These are phyloP conservation scores for Himalopsyche tibetana DNA, from an alignment of 2,888 invertebrate genomes.

Conservation along the genomic window DNA sequence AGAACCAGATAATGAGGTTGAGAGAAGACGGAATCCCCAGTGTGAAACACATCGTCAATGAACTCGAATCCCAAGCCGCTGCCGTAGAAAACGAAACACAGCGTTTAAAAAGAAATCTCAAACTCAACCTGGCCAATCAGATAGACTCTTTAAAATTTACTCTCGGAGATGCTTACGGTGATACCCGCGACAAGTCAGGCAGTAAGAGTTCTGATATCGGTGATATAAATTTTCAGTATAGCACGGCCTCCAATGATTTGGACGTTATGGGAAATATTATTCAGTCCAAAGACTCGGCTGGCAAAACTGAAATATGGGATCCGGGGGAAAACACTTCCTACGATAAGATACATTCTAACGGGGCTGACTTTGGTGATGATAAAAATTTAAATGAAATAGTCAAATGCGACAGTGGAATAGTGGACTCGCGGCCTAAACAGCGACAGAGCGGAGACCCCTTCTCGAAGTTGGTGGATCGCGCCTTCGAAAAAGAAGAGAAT, in stretches of 20 bases:
- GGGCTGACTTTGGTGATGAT: constrained; percentile 69
- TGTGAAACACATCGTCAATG: constrained; percentile 84
- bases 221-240: constrained; percentile 65
- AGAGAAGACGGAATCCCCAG: constrained; percentile 81
- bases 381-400: constrained; percentile 72
- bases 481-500: constrained; percentile 82
- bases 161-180: constrained; percentile 68
- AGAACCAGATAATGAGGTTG: constrained; percentile 91
- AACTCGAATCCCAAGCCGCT: constrained; percentile 80
- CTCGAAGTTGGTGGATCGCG: constrained; percentile 83
- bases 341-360: constrained; percentile 66
- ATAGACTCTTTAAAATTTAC: constrained; percentile 74
- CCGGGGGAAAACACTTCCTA: constrained; percentile 76
- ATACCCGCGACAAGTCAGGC: constrained; percentile 69
- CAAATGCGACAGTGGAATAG: constrained; percentile 76
- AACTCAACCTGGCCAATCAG: constrained; percentile 77
- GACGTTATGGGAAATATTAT: constrained; percentile 66
- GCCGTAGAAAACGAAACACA: constrained; percentile 70
- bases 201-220: constrained; percentile 68
- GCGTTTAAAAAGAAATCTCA: constrained; percentile 71
- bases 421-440: constrained; percentile 72
- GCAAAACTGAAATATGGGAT: constrained; percentile 82
- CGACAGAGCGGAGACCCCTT: constrained; percentile 80
- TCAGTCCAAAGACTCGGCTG: constrained; percentile 65
- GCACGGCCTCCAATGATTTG: constrained; percentile 67